Evolutionary conservation across 1,140 invertebrate genomes (phyloP).

Genomic region (Drosophila murphyi): DNA sequence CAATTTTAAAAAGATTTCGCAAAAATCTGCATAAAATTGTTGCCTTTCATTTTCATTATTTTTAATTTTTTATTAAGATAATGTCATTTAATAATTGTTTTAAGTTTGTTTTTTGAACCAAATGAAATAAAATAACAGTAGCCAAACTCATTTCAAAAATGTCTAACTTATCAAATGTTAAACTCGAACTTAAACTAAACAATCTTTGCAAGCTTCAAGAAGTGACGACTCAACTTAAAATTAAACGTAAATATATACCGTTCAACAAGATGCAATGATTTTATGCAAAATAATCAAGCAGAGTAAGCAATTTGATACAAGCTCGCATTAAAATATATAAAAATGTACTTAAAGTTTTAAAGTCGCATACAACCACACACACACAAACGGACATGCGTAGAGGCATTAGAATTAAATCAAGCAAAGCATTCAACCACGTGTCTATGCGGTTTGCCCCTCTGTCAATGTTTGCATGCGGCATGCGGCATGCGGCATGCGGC

Average conservation of each 20-base stretch:
- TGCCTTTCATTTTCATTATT: slow-evolving; percentile 4
- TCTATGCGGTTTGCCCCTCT: slow-evolving; percentile 43
- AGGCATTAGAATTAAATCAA: slow-evolving; percentile 56
- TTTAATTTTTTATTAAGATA: slow-evolving; percentile 5
- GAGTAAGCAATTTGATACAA: slow-evolving; percentile 54
- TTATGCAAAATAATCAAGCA: too few species aligned
- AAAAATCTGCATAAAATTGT: slow-evolving; percentile 18
- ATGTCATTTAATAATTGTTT: slow-evolving; percentile 31
- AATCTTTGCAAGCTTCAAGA: not conserved
- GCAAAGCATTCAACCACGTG: slow-evolving; percentile 63
- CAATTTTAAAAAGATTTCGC: slow-evolving; percentile 1
- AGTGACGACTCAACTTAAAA: not conserved
- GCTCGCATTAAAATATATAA: slow-evolving; percentile 76
- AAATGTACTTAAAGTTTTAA: slow-evolving; percentile 73
- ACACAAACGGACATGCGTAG: not conserved
- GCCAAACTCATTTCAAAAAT: not conserved
- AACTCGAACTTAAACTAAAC: not conserved
- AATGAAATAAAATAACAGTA: slow-evolving; percentile 27
- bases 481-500: slow-evolving; percentile 5
- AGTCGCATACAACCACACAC: slow-evolving; percentile 30
- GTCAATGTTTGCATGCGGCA: slow-evolving; percentile 33
- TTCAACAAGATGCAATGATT: too few species aligned
- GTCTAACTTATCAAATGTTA: not conserved
- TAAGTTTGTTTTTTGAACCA: slow-evolving; percentile 28
- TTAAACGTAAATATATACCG: not conserved